A percentile compares a stretch with the other conserved stretches of the same genome.
phyloP scores from a whole-genome alignment of 2,888 invertebrate species.

The Bugula neritina region DNA sequence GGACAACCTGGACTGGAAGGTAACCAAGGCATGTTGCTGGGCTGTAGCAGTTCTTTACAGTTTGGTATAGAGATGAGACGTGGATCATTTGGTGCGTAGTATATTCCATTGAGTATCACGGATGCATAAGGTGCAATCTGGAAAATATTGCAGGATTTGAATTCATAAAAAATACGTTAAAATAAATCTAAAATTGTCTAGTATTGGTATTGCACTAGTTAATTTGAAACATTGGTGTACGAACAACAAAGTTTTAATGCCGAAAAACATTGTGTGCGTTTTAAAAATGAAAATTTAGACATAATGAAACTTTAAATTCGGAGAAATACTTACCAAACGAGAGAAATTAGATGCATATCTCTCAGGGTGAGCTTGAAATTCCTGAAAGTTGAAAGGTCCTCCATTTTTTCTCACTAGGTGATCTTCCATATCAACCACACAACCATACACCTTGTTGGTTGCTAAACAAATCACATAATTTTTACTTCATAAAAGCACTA shows the following conservation, averaged over 20 bases:
- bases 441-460: slow-evolving; percentile 89
- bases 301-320: too few relatives aligned
- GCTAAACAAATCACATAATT: slow-evolving; percentile 64
- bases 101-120: slow-evolving; percentile 94
- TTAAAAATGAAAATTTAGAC: too few relatives aligned
- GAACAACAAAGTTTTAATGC: too few relatives aligned
- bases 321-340: slow-evolving; percentile 72
- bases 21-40: slow-evolving; percentile 81
- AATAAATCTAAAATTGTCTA: too few relatives aligned
- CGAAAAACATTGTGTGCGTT: too few relatives aligned
- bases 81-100: slow-evolving; percentile 96
- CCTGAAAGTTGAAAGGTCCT: slow-evolving; percentile 81
- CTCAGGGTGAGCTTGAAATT: slow-evolving; percentile 88
- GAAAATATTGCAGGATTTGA: too few relatives aligned
- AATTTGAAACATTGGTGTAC: too few relatives aligned
- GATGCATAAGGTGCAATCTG: slow-evolving; percentile 94
- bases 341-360: slow-evolving; percentile 91
- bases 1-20: slow-evolving; percentile 60
- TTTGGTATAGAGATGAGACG: slow-evolving; percentile 94
- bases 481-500: too few relatives aligned
- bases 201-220: too few relatives aligned
- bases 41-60: slow-evolving; percentile 84
- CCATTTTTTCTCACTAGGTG: slow-evolving; percentile 87
- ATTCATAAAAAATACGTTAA: too few relatives aligned
- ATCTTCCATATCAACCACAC: slow-evolving; percentile 87